phyloP scores from a whole-genome alignment of 2,113 vertebrate species.

The Empidonax traillii region DNA sequence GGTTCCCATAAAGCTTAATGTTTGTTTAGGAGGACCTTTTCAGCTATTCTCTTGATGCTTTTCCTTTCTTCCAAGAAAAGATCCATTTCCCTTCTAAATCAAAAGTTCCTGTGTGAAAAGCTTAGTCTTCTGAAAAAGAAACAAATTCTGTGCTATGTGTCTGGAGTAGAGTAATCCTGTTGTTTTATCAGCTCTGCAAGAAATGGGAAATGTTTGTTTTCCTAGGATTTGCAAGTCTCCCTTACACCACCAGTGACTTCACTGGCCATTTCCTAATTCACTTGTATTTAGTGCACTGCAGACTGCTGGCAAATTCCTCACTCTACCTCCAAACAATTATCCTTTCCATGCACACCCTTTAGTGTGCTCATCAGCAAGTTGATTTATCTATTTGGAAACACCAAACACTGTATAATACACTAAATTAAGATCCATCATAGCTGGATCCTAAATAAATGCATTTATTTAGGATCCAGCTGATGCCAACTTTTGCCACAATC shows the following conservation, averaged over 20 bases:
- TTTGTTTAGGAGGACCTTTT: background rate
- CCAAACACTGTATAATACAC: background rate
- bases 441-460: too few species aligned
- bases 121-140: background rate
- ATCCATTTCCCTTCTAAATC: background rate
- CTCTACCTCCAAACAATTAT: background rate
- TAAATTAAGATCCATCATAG: background rate
- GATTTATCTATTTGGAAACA: conserved; percentile 3
- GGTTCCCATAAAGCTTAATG: background rate
- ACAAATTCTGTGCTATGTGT: background rate
- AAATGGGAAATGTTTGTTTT: background rate
- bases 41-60: background rate
- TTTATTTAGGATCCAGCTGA: background rate
- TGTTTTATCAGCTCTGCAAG: background rate
- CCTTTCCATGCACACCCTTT: background rate
- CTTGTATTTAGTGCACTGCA: background rate
- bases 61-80: background rate
- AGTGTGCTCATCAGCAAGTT: background rate
- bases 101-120: background rate
- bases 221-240: background rate
- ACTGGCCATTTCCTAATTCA: background rate
- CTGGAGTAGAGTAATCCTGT: background rate
- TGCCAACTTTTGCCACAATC: background rate
- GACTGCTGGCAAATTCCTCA: background rate
- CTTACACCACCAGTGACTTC: background rate